These are phyloP conservation scores for Automeris io DNA, from an alignment of 2,888 invertebrate genomes.

Conservation along the genomic window DNA sequence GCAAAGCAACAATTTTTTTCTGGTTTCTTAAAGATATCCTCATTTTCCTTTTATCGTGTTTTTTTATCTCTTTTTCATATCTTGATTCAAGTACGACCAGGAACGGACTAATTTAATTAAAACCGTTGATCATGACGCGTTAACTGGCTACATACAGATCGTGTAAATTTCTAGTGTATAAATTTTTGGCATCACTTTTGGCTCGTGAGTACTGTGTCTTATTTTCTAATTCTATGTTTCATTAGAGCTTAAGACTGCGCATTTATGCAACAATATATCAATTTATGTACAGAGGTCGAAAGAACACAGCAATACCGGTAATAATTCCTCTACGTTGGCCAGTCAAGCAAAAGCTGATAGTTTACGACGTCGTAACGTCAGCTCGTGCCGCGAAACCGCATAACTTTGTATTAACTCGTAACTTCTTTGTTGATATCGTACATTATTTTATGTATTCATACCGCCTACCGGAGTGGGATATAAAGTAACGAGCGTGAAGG, in stretches of 20 bases:
- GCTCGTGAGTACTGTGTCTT: too few species aligned
- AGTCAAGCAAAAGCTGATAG: conserved; percentile 28
- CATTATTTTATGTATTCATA: background rate
- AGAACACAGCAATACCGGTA: conserved; percentile 49
- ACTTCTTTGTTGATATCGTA: background rate
- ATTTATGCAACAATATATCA: conserved; percentile 38
- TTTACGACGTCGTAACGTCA: conserved; percentile 64
- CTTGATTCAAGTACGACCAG: too few species aligned
- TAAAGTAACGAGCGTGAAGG: background rate
- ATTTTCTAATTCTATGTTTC: conserved; percentile 3
- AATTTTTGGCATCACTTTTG: too few species aligned
- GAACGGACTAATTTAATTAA: too few species aligned
- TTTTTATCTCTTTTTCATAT: too few species aligned
- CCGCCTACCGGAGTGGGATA: too few species aligned
- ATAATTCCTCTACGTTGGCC: conserved; percentile 46
- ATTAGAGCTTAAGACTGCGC: conserved; percentile 17
- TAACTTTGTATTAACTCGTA: conserved; percentile 52
- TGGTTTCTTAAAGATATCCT: too few species aligned
- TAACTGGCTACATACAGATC: too few species aligned
- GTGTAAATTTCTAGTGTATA: too few species aligned
- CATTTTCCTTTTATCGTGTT: too few species aligned
- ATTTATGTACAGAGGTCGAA: conserved; percentile 49
- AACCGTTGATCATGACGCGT: too few species aligned
- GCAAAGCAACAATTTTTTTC: too few species aligned
- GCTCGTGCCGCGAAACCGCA: conserved; percentile 58